Base-by-base conservation (phyloP, 2,888 invertebrate species). In the Ennomos erosarius region DNA sequence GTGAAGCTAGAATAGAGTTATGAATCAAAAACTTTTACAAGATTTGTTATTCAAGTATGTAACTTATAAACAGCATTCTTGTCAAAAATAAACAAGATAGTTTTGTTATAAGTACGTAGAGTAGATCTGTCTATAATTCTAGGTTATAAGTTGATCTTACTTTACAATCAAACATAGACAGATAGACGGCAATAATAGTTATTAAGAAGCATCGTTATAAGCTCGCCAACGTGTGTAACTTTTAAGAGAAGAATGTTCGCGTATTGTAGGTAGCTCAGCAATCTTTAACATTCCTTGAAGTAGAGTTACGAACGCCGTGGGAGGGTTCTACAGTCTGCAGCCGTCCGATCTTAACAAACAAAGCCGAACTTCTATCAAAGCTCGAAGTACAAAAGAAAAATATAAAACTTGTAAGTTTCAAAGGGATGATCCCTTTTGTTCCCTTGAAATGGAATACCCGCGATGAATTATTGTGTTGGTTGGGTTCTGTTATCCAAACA, bases 371-470 rank as follows among this genome's bases (percentile, higher is more conserved):
- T 84, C 79, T 76, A 82, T 84, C 81, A 86, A 86, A 86, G 82
- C 74, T 71, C 70, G 68, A 82, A 82, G 82, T 77, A 83, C 79
- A 84, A 86, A 84, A 81, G 82, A 82, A 85, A 84, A 83, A 83
- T 84, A 78, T 39, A 83, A 85, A 87, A 86, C 83, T 87, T 83
- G 79, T 77, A 84, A 86, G 81, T 87, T 87, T 79, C 82, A 82
- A 83, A 87, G 83, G 83, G 82, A 82, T 84, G 69, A 86, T 86
- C 84, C 84, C 73, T 79, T 84, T 84, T 81, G 79, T 84, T 81
- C 68, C 68, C 66, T 68, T 72, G 74, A 74, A 81, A 82, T 74
- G 76, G 73, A 82, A 83, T 79, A 73, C 71, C 73, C 71, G 69
- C 75, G 76, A 77, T 75, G 77, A 79, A 83, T 81, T 79, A 82